Evolutionary conservation across 2,888 invertebrate genomes (phyloP), one percentile per base, ranked within the genome.

Genomic region (Meloe dianella): DNA sequence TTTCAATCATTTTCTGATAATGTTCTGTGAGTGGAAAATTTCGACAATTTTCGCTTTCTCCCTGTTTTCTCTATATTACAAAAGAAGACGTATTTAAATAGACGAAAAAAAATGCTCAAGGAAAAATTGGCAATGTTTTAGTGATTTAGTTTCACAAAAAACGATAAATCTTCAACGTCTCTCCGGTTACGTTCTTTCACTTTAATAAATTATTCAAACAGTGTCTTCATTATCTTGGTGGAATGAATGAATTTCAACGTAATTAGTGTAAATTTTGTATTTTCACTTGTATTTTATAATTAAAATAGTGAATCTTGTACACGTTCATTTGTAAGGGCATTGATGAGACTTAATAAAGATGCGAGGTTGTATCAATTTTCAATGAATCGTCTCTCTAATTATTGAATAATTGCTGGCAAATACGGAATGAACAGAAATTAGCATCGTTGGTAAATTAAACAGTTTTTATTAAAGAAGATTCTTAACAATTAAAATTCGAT

Each of bases 391-490:
- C n/a, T n/a, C n/a, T n/a, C n/a, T n/a, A n/a, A n/a, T n/a, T n/a
- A n/a, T n/a, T n/a, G n/a, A n/a, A n/a, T n/a, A n/a, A n/a, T n/a
- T n/a, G n/a, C n/a, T n/a, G n/a, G n/a, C n/a, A n/a, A n/a, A n/a
- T n/a, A n/a, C n/a, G n/a, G n/a, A n/a, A n/a, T n/a, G n/a, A n/a
- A n/a, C n/a, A n/a, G n/a, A n/a, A n/a, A n/a, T n/a, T n/a, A n/a
- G n/a, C n/a, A n/a, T n/a, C n/a, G n/a, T n/a, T n/a, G n/a, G n/a
- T 51, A 51, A 22, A 51, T 51, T 51, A 51, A 51, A 22, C 12
- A 51, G 51, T 51, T 51, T 41, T 51, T 51, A 51, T 51, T 51
- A 24, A 51, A 12, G 51, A 51, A 51, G 10, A 51, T 22, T 9
- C 22, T 51, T 51, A 51, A 51, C 51, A 51, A 51, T 51, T 22